Percentiles rank a stretch among this genome's conserved stretches.
Evolutionary conservation across 2,888 invertebrate species (phyloP).

Genomic region (Branchipolynoe longqiensis): DNA sequence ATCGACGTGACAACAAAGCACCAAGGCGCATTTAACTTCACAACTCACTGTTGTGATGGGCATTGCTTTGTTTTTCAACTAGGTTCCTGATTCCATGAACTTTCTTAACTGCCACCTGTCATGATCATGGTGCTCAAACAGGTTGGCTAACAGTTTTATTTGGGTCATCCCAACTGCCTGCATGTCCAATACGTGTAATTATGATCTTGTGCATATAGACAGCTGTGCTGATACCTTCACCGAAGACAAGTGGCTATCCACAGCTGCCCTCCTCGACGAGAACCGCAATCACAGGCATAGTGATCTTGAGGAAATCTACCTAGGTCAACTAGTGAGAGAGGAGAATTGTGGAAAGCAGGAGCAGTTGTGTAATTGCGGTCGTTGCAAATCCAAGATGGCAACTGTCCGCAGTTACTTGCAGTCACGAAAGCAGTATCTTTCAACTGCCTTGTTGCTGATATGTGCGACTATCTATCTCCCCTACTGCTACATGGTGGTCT

Average conservation of each 20-base stretch:
- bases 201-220: too few relatives aligned
- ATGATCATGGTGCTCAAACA: too few relatives aligned
- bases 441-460: not conserved
- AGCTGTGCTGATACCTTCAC: too few relatives aligned
- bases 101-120: too few relatives aligned
- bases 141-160: too few relatives aligned
- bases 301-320: not conserved
- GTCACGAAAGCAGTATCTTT: slow-evolving; percentile 36
- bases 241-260: not conserved
- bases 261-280: not conserved
- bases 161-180: too few relatives aligned
- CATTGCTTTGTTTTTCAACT: too few relatives aligned
- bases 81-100: too few relatives aligned
- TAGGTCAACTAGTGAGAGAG: not conserved
- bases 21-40: too few relatives aligned
- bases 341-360: not conserved
- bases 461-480: slow-evolving; percentile 41
- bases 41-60: too few relatives aligned
- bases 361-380: not conserved
- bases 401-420: slow-evolving; percentile 9
- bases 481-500: slow-evolving; percentile 14
- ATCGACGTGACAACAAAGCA: too few relatives aligned
- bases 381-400: not conserved
- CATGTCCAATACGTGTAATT: too few relatives aligned
- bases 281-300: not conserved